These are phyloP conservation scores for Hyphantria cunea DNA, from an alignment of 1,140 invertebrate species.

Conservation along the genomic window DNA sequence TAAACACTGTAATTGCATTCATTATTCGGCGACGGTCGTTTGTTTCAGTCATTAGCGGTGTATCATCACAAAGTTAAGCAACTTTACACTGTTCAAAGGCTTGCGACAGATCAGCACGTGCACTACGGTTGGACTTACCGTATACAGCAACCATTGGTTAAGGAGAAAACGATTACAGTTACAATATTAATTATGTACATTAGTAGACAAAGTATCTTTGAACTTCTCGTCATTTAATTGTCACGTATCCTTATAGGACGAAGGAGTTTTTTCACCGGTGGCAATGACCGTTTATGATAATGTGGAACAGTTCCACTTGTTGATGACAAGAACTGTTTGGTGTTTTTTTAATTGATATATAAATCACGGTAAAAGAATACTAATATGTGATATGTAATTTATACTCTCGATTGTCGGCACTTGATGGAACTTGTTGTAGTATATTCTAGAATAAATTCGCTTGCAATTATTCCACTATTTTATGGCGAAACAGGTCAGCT, in stretches of 20 bases:
- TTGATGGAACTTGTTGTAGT: no score
- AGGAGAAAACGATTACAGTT: slow-evolving; percentile 11
- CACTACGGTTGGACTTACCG: slow-evolving; percentile 30
- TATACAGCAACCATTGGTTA: slow-evolving; percentile 35
- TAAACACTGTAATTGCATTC: neutral
- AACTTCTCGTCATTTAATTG: neutral
- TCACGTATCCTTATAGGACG: neutral
- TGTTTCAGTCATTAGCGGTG: slow-evolving; percentile 17
- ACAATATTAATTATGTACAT: neutral
- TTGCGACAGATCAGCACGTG: slow-evolving; percentile 44
- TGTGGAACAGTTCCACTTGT: neutral
- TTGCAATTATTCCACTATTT: no score
- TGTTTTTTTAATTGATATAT: neutral
- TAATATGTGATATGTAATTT: no score
- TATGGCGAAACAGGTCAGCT: no score
- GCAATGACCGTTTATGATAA: neutral
- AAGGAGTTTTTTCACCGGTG: neutral
- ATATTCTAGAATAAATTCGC: no score
- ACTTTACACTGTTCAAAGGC: slow-evolving; percentile 16
- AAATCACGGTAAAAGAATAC: no score
- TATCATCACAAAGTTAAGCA: slow-evolving; percentile 15
- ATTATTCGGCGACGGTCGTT: neutral
- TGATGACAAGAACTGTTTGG: neutral
- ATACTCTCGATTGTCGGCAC: no score
- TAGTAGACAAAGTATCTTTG: neutral